phyloP scores from a whole-genome alignment of 2,888 invertebrate species.

The Spilarctia lutea region DNA sequence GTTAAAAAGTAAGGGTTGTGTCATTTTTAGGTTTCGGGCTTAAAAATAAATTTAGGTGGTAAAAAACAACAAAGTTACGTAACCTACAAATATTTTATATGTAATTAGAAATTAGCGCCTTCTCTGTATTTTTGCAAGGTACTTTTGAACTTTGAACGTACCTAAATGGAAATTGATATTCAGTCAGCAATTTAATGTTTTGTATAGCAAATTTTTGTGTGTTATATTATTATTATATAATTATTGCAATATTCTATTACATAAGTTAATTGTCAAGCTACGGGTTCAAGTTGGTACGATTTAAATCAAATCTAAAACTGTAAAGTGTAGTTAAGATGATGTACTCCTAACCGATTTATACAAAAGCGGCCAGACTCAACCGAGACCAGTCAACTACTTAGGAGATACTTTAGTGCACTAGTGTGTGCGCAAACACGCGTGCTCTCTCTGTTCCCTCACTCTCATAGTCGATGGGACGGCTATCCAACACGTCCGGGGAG shows the following conservation, averaged over 20 bases:
- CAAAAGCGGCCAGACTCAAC: no score
- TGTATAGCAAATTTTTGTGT: neutral
- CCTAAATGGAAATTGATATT: neutral
- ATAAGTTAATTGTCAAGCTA: neutral
- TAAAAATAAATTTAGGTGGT: neutral
- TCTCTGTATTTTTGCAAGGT: neutral
- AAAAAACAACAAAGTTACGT: neutral
- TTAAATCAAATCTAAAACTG: neutral
- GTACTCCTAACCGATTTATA: no score
- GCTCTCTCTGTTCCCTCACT: no score
- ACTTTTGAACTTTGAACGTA: neutral
- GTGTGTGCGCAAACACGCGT: no score
- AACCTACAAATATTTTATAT: neutral
- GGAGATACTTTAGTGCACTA: no score
- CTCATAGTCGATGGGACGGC: no score
- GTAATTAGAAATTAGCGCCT: neutral
- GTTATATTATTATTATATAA: neutral
- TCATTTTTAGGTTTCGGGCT: neutral
- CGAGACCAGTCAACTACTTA: no score
- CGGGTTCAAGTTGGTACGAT: neutral
- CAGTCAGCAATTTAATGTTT: neutral
- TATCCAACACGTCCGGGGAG: no score
- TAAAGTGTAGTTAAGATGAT: neutral
- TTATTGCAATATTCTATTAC: no score
- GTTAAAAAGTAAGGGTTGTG: no score